Evolutionary conservation across 2,888 invertebrate species (phyloP).

Genomic region (Hemaris fuciformis): DNA sequence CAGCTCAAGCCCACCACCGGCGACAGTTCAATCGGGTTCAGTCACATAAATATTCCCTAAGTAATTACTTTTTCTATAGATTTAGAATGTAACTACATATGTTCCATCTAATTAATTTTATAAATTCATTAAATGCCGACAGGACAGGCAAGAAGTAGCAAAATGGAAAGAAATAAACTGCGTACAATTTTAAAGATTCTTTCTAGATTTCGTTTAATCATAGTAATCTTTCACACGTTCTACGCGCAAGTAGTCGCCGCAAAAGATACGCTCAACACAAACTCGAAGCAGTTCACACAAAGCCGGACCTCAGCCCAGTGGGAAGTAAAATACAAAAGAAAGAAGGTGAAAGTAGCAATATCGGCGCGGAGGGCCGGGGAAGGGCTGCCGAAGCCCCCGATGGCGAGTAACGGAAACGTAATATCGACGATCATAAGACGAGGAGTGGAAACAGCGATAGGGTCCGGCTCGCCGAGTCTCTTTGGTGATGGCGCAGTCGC

Average conservation of each 20-base stretch:
- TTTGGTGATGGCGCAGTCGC: conserved; percentile 43
- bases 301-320: conserved; percentile 12
- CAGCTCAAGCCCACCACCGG: conserved; percentile 47
- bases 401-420: not conserved
- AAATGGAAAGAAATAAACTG: conserved; percentile 18
- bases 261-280: not conserved
- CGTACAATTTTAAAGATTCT: not conserved
- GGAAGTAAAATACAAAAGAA: not conserved
- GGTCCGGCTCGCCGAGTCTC: conserved; percentile 44
- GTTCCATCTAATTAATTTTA: conserved; percentile 19
- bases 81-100: conserved; percentile 35
- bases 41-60: conserved; percentile 21
- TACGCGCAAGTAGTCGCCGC: not conserved
- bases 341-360: not conserved
- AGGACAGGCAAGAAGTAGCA: conserved; percentile 32
- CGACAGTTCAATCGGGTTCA: conserved; percentile 24
- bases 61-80: conserved; percentile 29
- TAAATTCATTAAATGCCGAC: conserved; percentile 20
- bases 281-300: conserved; percentile 34
- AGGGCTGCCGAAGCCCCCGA: not conserved
- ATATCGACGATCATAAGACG: not conserved
- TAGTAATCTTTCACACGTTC: not conserved
- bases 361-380: not conserved
- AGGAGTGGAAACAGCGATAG: not conserved
- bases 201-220: not conserved